Evolutionary conservation across 2,888 invertebrate genomes (phyloP).

Genomic region (Drosophila suboccidentalis): DNA sequence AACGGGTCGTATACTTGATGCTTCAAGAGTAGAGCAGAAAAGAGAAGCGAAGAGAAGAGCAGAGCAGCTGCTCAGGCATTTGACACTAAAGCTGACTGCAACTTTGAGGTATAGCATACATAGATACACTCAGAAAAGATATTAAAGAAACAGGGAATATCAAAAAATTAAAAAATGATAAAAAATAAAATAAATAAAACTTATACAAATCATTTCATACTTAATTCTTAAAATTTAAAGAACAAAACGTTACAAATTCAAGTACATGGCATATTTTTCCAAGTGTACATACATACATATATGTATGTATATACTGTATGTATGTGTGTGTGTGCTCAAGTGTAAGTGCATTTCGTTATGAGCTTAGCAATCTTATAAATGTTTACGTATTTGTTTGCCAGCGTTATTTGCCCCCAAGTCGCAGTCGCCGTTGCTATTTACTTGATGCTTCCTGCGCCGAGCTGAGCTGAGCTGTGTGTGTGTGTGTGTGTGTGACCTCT

Average conservation of each 20-base stretch:
- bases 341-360: conserved; percentile 80
- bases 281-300: background rate
- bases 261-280: no score
- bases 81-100: conserved; percentile 51
- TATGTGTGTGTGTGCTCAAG: conserved; percentile 40
- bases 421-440: conserved; percentile 68
- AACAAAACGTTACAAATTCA: no score
- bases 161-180: no score
- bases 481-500: conserved; percentile 59
- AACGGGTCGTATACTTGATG: conserved; percentile 39
- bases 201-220: no score
- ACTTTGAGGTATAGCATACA: conserved; percentile 45
- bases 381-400: conserved; percentile 78
- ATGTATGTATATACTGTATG: background rate
- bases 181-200: no score
- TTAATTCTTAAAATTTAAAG: no score
- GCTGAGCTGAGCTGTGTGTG: conserved; percentile 7
- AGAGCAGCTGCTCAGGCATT: conserved; percentile 44
- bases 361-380: conserved; percentile 80
- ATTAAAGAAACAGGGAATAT: no score
- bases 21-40: conserved; percentile 5
- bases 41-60: background rate
- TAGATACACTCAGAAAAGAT: background rate
- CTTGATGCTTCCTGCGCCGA: conserved; percentile 65
- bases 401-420: conserved; percentile 57